Base-by-base conservation (phyloP, 92 coral and sea anemone genomes). In the Plumapathes pennacea region DNA sequence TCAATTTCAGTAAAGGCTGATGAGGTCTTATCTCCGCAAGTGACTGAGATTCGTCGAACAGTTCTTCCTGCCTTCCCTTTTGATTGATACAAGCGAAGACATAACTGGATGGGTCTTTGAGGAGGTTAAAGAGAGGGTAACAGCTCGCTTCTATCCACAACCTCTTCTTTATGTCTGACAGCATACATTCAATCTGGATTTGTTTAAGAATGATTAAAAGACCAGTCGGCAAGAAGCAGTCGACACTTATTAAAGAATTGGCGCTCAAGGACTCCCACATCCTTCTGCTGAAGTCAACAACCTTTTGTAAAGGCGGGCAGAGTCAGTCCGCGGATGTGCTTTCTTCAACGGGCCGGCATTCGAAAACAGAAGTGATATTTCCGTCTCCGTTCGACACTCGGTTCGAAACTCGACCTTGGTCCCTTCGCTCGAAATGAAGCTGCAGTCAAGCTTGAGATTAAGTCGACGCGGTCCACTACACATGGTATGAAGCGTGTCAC, bases 211-310 rank as follows among this genome's bases (percentile, higher is more conserved):
- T 89, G 32, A 91, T 83, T 52, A 91, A 71, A 2, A 91, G 96
- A 33, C 97, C 97, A 20, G 96, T 91, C 0, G 97, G 97, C 13
- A 91, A 64, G 32, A 91, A 80, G 50, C 97, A 91, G 65, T 91
- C 90, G 9, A 91, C 96, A 47, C 76, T 78, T 8, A 91, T 87
- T 38, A 55, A 17, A 20, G 77, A 63, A 50, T 74, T 56, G 10
- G 86, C n/a, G n/a, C n/a, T n/a, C n/a, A n/a, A n/a, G n/a, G n/a
- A n/a, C n/a, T n/a, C n/a, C n/a, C n/a, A n/a, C n/a, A n/a, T n/a
- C n/a, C n/a, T n/a, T n/a, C n/a, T n/a, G n/a, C n/a, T n/a, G n/a
- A n/a, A n/a, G n/a, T n/a, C n/a, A n/a, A n/a, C n/a, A n/a, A n/a
- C n/a, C n/a, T n/a, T n/a, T n/a, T n/a, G n/a, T n/a, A n/a, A n/a